Evolutionary conservation across 2,113 vertebrate genomes (phyloP).

Genomic region (Leucoraja erinaceus): DNA sequence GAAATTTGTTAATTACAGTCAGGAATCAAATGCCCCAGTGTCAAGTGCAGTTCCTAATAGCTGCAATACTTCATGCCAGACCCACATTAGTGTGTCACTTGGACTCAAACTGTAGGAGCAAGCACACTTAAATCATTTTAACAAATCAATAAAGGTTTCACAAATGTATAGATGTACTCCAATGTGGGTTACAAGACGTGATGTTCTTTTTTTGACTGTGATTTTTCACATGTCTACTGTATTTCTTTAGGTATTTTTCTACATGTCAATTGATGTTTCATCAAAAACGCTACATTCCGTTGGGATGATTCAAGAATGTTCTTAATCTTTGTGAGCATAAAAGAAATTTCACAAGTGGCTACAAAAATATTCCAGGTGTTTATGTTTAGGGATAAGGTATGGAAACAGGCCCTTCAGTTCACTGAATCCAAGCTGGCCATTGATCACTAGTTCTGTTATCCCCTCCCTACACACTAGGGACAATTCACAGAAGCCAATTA

Average conservation of each 20-base stretch:
- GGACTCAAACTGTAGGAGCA: background rate
- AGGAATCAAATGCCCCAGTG: background rate
- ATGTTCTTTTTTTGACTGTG: background rate
- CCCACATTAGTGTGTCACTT: background rate
- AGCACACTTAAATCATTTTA: constrained; percentile 11
- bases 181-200: constrained; percentile 1
- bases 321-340: background rate
- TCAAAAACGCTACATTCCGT: background rate
- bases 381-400: too few species aligned
- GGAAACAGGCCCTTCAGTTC: too few species aligned
- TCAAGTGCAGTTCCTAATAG: background rate
- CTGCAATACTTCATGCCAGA: background rate
- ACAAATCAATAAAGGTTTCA: background rate
- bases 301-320: background rate
- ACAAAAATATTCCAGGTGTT: background rate
- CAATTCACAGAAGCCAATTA: too few species aligned
- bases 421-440: too few species aligned
- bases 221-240: background rate
- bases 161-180: background rate
- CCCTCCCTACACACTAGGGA: too few species aligned
- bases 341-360: background rate
- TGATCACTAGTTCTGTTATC: too few species aligned
- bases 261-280: background rate
- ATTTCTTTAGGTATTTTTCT: background rate
- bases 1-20: background rate